Conservation (phyloP, 2,113 vertebrate genomes). For the Siniperca knerii region DNA sequence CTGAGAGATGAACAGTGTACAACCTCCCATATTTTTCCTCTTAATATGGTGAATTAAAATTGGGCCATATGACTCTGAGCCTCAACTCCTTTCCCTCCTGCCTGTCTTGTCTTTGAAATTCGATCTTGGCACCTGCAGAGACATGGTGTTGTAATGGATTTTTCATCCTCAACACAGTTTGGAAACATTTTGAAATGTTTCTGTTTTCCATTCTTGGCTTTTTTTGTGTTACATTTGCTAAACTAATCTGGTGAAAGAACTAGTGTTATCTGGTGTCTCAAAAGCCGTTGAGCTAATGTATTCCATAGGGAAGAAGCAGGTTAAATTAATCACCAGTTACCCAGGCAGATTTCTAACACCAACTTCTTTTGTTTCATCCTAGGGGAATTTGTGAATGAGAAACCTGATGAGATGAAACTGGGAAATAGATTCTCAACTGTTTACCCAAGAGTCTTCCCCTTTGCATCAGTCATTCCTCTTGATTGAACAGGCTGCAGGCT, state of each 20-base stretch:
- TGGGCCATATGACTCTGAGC: neutral
- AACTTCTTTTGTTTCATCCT: slow-evolving; percentile 12
- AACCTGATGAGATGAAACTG: slow-evolving; percentile 9
- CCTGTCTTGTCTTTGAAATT: slow-evolving; percentile 13
- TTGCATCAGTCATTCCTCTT: neutral
- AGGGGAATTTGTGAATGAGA: slow-evolving; percentile 25
- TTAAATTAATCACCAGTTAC: neutral
- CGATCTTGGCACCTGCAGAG: slow-evolving; percentile 21
- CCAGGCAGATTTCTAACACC: neutral
- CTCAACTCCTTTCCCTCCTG: neutral
- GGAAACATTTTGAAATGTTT: slow-evolving; percentile 24
- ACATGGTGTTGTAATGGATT: neutral
- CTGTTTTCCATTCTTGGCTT: neutral
- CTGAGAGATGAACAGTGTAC: neutral
- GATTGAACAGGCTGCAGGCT: slow-evolving; percentile 17
- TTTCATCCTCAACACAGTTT: slow-evolving; percentile 17
- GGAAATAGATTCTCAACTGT: neutral
- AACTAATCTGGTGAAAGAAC: neutral
- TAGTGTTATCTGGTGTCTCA: neutral
- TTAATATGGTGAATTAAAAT: slow-evolving; percentile 2
- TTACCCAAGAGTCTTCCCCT: neutral
- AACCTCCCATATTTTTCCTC: slow-evolving; percentile 2
- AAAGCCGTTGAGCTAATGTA: neutral
- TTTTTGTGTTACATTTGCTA: neutral
- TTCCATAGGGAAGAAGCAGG: neutral